phyloP scores from a whole-genome alignment of 2,113 vertebrate species.

The Daboia siamensis region DNA sequence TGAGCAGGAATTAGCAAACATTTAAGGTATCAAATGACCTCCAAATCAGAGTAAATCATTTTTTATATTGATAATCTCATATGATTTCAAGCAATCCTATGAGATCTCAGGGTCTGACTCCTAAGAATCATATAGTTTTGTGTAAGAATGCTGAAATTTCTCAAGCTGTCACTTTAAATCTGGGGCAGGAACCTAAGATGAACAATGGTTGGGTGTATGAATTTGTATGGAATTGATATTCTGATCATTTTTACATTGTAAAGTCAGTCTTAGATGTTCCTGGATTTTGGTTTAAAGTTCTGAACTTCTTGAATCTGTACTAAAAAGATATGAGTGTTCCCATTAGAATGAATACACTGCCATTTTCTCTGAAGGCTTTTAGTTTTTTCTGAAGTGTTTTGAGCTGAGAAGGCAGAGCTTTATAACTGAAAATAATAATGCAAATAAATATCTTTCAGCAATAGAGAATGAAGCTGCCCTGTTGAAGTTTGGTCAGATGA shows the following conservation, averaged over 20 bases:
- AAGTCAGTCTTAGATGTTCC: constrained; percentile 11
- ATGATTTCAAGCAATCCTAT: not conserved
- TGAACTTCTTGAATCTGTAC: not conserved
- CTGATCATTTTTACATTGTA: not conserved
- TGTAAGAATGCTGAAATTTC: not conserved
- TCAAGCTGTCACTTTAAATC: not conserved
- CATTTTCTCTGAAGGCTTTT: not conserved
- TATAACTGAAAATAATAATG: not conserved
- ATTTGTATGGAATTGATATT: not conserved
- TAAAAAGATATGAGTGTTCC: constrained; percentile 11
- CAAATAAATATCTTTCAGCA: not conserved
- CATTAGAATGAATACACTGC: not conserved
- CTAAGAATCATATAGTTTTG: not conserved
- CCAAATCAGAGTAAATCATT: no score
- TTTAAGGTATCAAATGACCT: no score
- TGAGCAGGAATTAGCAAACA: not conserved
- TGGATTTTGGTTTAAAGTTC: not conserved
- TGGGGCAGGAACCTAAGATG: not conserved
- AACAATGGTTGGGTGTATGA: not conserved
- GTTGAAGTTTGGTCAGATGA: not conserved
- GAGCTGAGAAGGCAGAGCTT: not conserved
- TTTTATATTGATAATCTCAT: no score
- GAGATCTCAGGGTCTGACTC: not conserved
- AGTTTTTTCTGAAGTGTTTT: constrained; percentile 8
- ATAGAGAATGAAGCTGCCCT: not conserved